Evolutionary conservation across 2,888 invertebrate species (phyloP).

Genomic region (Polymixis lichenea): DNA sequence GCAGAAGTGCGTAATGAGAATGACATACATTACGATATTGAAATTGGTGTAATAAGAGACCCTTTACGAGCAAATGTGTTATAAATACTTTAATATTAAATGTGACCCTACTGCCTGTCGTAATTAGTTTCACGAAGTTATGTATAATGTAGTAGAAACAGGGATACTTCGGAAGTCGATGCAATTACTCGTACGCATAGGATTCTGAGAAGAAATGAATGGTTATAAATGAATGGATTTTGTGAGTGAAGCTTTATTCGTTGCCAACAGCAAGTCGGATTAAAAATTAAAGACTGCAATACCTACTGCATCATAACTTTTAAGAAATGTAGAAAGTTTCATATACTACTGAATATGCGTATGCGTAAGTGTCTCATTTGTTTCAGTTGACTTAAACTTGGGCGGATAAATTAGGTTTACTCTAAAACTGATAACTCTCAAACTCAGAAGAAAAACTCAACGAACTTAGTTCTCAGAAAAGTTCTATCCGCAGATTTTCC

Average conservation of each 20-base stretch:
- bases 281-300: constrained; percentile 29
- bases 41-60: too few relatives aligned
- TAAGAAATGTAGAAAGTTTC: not conserved
- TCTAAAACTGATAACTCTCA: constrained; percentile 29
- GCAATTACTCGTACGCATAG: constrained; percentile 11
- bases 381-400: constrained; percentile 26
- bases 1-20: too few relatives aligned
- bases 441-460: constrained; percentile 42
- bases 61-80: too few relatives aligned
- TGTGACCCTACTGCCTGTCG: not conserved
- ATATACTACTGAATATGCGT: constrained; percentile 26
- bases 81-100: constrained; percentile 21
- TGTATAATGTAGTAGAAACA: constrained; percentile 21
- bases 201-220: constrained; percentile 22
- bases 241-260: not conserved
- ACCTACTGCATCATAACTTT: constrained; percentile 1
- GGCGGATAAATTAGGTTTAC: constrained; percentile 17
- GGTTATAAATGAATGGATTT: not conserved
- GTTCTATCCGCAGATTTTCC: constrained; percentile 24
- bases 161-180: constrained; percentile 19
- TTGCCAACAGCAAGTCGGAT: not conserved
- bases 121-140: constrained; percentile 36
- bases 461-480: constrained; percentile 40
- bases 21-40: too few relatives aligned
- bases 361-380: constrained; percentile 31